A percentile compares a stretch with the other conserved stretches of the same genome.
phyloP scores from a whole-genome alignment of 2,113 vertebrate genomes.

The Mellivora capensis region DNA sequence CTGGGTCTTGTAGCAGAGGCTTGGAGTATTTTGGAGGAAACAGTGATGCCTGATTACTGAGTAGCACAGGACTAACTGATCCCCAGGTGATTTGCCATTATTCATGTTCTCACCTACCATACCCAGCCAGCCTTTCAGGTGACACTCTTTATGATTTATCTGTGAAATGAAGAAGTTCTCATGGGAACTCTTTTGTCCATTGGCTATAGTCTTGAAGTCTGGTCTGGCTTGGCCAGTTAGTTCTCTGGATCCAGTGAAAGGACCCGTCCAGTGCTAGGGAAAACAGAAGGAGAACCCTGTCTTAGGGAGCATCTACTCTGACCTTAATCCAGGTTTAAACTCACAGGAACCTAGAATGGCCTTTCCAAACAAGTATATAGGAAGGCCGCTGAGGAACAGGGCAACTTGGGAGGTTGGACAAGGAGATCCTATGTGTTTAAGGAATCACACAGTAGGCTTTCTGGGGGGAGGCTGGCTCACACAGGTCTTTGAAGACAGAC shows the following conservation, averaged over 20 bases:
- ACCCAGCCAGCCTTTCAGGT: background rate
- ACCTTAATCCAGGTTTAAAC: background rate
- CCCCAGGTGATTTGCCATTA: background rate
- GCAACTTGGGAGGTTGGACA: background rate
- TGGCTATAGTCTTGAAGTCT: background rate
- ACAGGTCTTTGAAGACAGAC: background rate
- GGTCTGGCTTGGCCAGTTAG: background rate
- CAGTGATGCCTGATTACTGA: background rate
- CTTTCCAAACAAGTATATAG: background rate
- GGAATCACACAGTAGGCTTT: background rate
- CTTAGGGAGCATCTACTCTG: background rate
- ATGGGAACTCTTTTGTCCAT: background rate
- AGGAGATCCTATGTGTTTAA: background rate
- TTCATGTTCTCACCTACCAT: constrained; percentile 1
- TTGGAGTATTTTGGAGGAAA: background rate
- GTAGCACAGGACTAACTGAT: background rate
- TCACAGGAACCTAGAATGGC: background rate
- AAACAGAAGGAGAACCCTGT: background rate
- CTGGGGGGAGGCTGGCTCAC: background rate
- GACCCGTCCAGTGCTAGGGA: background rate
- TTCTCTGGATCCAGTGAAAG: background rate
- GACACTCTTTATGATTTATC: background rate
- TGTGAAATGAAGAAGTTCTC: background rate
- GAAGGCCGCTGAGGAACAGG: background rate
- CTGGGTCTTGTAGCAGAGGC: background rate